These are phyloP conservation scores for Troides helena DNA, from an alignment of 2,888 invertebrate genomes.

Conservation along the genomic window DNA sequence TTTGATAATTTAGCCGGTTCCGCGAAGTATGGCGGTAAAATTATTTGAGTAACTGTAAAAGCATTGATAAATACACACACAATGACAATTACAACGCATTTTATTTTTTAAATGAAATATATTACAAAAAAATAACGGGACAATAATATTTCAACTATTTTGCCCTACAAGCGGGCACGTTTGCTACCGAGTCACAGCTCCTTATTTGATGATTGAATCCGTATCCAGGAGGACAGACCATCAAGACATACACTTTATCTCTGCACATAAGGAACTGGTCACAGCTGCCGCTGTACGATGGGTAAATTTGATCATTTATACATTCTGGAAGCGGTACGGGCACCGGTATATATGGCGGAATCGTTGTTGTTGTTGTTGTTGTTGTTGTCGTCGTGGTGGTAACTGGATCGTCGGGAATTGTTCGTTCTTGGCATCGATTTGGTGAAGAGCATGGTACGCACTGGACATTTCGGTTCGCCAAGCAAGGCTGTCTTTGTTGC, in stretches of 20 bases:
- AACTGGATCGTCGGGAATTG: not conserved
- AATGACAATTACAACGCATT: too few relatives aligned
- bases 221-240: not conserved
- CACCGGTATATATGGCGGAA: not conserved
- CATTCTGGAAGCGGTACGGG: not conserved
- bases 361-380: not conserved
- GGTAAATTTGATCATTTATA: slow-evolving; percentile 18
- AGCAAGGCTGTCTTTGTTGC: not conserved
- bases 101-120: too few relatives aligned
- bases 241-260: slow-evolving; percentile 42
- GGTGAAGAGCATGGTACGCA: not conserved
- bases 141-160: not conserved
- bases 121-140: too few relatives aligned
- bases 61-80: too few relatives aligned
- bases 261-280: slow-evolving; percentile 45
- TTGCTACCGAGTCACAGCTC: slow-evolving; percentile 91
- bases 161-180: slow-evolving; percentile 84
- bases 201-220: slow-evolving; percentile 82
- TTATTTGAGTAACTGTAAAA: too few relatives aligned
- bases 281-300: slow-evolving; percentile 12
- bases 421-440: not conserved
- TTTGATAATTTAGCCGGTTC: too few relatives aligned
- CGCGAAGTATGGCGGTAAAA: too few relatives aligned
- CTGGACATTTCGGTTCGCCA: not conserved
- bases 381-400: not conserved